Evolutionary conservation across 2,888 invertebrate species (phyloP).

Genomic region (Andrena haemorrhoa): DNA sequence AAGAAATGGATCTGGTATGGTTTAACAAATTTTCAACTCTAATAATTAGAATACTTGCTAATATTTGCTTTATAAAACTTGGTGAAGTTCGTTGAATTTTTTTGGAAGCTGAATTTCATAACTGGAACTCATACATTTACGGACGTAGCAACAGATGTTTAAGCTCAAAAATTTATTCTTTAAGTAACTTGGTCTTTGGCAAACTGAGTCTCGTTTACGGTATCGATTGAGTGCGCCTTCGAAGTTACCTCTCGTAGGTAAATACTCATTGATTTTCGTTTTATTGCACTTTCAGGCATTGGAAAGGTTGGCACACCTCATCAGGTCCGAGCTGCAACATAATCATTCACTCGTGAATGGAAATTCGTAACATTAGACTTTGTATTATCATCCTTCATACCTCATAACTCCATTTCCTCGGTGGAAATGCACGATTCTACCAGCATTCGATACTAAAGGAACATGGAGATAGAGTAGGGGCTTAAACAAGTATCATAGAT

Average conservation of each 20-base stretch:
- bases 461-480: not conserved
- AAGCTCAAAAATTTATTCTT: too few species aligned
- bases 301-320: slow-evolving; percentile 87
- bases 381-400: slow-evolving; percentile 25
- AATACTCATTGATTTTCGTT: not conserved
- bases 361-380: slow-evolving; percentile 65
- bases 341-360: slow-evolving; percentile 71
- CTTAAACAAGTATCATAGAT: slow-evolving; percentile 14
- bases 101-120: too few species aligned
- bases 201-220: too few species aligned
- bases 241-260: slow-evolving; percentile 16
- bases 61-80: too few species aligned
- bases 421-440: not conserved
- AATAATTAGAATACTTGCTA: too few species aligned
- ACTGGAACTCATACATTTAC: too few species aligned
- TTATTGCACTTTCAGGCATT: slow-evolving; percentile 85
- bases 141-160: too few species aligned
- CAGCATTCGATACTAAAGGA: not conserved
- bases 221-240: not conserved
- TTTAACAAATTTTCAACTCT: not conserved
- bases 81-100: too few species aligned
- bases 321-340: slow-evolving; percentile 86
- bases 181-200: too few species aligned
- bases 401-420: not conserved
- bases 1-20: slow-evolving; percentile 88